Evolutionary conservation across 2,888 invertebrate genomes (phyloP).

Genomic region (Melikaiella ostensackeni): DNA sequence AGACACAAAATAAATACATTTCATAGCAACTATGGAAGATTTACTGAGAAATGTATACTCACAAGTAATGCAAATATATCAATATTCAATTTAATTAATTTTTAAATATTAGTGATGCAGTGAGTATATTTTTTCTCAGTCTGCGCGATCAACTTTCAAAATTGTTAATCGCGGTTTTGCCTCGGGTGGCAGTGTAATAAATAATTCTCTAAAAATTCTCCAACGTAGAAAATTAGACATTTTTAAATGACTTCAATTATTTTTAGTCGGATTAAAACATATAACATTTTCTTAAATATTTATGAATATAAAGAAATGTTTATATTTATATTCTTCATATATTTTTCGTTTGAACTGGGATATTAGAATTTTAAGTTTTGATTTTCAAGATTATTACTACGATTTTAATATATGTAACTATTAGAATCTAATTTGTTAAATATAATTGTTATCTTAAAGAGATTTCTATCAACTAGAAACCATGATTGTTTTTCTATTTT

Average conservation of each 20-base stretch:
- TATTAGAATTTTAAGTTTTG: neutral
- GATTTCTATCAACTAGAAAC: neutral
- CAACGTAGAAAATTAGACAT: conserved; percentile 23
- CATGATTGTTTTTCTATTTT: neutral
- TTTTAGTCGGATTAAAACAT: neutral
- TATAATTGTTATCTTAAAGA: neutral
- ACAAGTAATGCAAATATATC: conserved; percentile 4
- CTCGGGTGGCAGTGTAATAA: neutral
- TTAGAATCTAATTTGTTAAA: neutral
- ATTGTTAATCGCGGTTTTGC: neutral
- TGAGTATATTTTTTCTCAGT: conserved; percentile 25
- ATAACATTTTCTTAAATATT: neutral
- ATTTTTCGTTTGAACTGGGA: neutral
- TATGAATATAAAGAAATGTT: neutral
- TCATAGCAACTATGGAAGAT: conserved; percentile 23
- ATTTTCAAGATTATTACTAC: neutral
- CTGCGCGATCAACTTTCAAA: conserved; percentile 2
- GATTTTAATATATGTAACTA: neutral
- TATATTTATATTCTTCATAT: neutral
- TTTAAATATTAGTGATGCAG: neutral
- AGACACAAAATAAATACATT: conserved; percentile 66
- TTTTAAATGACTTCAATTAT: neutral
- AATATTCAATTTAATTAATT: neutral
- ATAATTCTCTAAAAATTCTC: neutral
- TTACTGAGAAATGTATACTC: conserved; percentile 42